Evolutionary conservation across 2,888 invertebrate species (phyloP), one percentile per base, ranked within the genome.

Genomic region (Pyrgus malvae): DNA sequence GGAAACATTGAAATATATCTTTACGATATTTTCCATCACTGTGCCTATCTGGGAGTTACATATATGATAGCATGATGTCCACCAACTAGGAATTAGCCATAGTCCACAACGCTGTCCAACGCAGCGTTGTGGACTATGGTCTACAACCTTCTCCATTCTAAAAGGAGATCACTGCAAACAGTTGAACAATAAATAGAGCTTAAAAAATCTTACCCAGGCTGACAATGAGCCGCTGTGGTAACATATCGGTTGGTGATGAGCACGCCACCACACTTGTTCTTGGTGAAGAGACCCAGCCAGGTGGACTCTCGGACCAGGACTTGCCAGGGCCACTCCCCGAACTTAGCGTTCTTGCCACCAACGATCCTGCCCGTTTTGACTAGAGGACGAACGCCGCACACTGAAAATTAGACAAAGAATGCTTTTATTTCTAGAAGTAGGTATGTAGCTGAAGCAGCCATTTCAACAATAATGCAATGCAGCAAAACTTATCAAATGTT

Each of bases 191-290:
- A n/a, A n/a, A n/a, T n/a, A n/a, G n/a, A n/a, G n/a, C 3, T 12
- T 3, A 35, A 3, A 35, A 3, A 6, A 8, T 8, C 91, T 88
- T 80, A 96, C 96, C 97, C 97, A 37, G 98, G 97, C 77, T 98
- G 97, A 85, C 98, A 98, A 92, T 98, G 98, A 0, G 98, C 98
- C 0, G 98, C 98, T 0, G 98, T 98, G 56, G 97, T 94, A 3
- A 98, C 97, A 73, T 94, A 97, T 78, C 93, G 93, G 67, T 92
- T 94, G 27, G 96, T 95, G 68, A 98, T 96, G n/a, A 98, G 92
- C 0, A 98, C 98, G 1, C 98, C 98, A 1, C 98, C 98, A 73
- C 98, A 98, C 83, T 98, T 98, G 84, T 98, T 98, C 82, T 98
- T 98, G 42, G 97, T 97, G 82, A 98, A 97, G 14, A 98, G 92